Base-by-base conservation (phyloP, 2,797 vertebrate genomes). In the Bradypodion ventrale region DNA sequence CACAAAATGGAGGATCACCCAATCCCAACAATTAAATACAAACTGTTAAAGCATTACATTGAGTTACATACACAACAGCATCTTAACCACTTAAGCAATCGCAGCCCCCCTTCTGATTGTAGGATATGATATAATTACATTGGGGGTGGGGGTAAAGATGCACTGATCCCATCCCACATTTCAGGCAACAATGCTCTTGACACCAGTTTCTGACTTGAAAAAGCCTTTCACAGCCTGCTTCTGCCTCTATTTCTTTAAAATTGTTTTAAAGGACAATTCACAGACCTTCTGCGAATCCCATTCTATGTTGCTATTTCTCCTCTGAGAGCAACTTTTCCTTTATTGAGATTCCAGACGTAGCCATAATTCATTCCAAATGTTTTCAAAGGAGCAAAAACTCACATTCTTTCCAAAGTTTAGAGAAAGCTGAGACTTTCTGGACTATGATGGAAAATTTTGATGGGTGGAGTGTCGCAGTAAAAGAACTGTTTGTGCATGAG, bases 301-400 rank as follows among this genome's bases (percentile, higher is more conserved):
- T 95, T 94, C 94, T 93, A 91, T 92, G 95, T 94, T 94, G 95
- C 73, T 95, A 95, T 94, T 96, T 95, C 93, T 96, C 94, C 91
- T 95, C 86, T 90, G 94, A 95, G 93, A 90, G 91, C 95, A 66
- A 21, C 94, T 95, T 96, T 56, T 95, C 94, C 94, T 96, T 96
- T 96, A 94, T 96, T 95, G 93, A 86, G 90, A 95, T 96, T 95
- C 95, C 95, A 96, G 96, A 96, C 95, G 93, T 88, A 91, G 93
- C 95, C 91, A 95, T 96, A 96, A 97, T 96, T 95, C 94, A 93
- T 96, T 96, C 96, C 96, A 97, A 96, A 96, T 97, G 96, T 96
- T 96, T 96, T 93, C 90, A 93, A 95, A 96, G 91, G 86, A 94
- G 94, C 94, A 94, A 94, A 93, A 95, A 89, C 93, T 95, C 94